Base-by-base conservation (phyloP, 2,113 vertebrate genomes). In the Hystrix cristata region DNA sequence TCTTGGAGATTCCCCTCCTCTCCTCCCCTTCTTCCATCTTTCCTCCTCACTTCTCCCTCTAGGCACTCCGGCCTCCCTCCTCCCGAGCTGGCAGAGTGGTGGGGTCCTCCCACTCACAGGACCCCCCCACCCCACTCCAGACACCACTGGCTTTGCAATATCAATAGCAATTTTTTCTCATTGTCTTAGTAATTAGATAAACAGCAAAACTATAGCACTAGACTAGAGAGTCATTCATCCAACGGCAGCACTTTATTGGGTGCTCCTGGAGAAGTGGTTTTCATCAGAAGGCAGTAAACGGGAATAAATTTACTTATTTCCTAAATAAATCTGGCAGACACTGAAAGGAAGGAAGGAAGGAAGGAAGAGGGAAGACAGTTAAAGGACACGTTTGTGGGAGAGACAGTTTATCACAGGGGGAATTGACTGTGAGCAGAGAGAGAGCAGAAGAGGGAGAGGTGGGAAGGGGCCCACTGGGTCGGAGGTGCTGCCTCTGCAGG, bases 251-350 rank as follows among this genome's bases (percentile, higher is more conserved):
- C 91, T 93, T 85, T 48, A 48, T 65, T 51, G 83, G 86, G 78
- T 71, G 67, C 67, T 88, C 72, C 1, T 29, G 89, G 71, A 82
- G 57, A 81, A 80, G 88, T 11, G 91, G 69, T 74, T 90, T 94
- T 84, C 46, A 16, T 95, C 78, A 94, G 83, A 65, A 91, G 89
- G 71, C 11, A 18, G 86, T 53, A 60, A 94, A 86, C 38, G 27
- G 94, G 91, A 86, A 82, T 90, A 12, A 29, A 64, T 55, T 62
- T 72, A 80, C 67, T 87, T 80, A 53, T 80, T 96, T 90, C 57
- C 81, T 92, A 87, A 84, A 91, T 79, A 72, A 93, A 95, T 80
- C 89, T 89, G 72, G 83, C 83, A 89, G 90, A 62, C 46, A 79
- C 11, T 14, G 60, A 55, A 91, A 46, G 51, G 48, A 78, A 46